Evolutionary conservation across 2,797 vertebrate genomes (phyloP), one percentile per base, ranked within the genome.

Genomic region (Diglossa cyanea): DNA sequence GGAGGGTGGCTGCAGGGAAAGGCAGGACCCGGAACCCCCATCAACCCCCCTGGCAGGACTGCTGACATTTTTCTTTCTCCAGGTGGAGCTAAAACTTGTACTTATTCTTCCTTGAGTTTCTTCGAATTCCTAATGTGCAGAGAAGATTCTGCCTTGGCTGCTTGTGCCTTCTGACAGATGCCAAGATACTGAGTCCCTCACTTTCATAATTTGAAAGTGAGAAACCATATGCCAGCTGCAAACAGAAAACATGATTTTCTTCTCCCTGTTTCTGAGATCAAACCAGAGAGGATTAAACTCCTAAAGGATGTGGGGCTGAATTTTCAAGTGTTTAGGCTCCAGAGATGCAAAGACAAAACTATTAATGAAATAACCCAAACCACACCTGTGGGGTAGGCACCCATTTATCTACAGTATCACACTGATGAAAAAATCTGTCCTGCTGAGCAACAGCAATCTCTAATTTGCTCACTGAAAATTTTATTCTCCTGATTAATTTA

Each of bases 321-420:
- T 75, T 90, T 88, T 78, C 70, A 71, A 12, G 28, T 95, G 86
- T 96, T 96, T 95, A 84, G 92, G 31, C 51, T 95, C 25, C 55
- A 78, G 70, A 73, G 66, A 66, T 70, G 33, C 44, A 60, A 40
- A 95, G 85, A 91, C 93, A 94, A 77, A 96, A 93, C 75, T 93
- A 37, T 61, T 31, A 47, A 75, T 30, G 50, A 83, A 86, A 83
- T 30, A 94, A 65, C 39, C 86, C 63, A 90, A 81, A 92, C 47
- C 61, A 88, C 15, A 50, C 17, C n/a, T 13, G 1, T 61, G 67
- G 78, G 61, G n/a, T 79, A 84, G 86, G 24, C 50, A 0, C 51
- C 70, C 61, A 63, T 75, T 76, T 94, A 94, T 94, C 82, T 86
- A 47, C 54, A 37, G 45, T 95, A 95, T 90, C 83, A 48, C 28